phyloP scores from a whole-genome alignment of 1,140 invertebrate species.

The Drosophila melanica region DNA sequence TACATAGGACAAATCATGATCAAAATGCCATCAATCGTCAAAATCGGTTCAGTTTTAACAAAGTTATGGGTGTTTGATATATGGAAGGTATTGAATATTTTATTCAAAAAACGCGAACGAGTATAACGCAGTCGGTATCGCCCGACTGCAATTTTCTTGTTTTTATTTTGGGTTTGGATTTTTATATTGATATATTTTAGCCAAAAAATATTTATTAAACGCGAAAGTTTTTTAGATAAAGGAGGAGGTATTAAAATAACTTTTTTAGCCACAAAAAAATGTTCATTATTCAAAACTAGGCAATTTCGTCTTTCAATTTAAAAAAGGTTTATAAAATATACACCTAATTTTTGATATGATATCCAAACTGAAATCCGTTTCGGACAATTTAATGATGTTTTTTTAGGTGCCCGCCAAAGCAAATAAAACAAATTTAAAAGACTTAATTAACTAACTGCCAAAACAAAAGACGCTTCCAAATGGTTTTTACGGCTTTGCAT shows the following conservation, averaged over 20 bases:
- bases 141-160: too few relatives aligned
- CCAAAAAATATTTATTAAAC: too few relatives aligned
- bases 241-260: constrained; percentile 2
- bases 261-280: neutral
- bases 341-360: constrained; percentile 8
- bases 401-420: constrained; percentile 38
- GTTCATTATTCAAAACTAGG: neutral
- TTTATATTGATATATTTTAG: too few relatives aligned
- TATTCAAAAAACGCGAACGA: too few relatives aligned
- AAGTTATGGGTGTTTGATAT: too few relatives aligned
- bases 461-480: constrained; percentile 55
- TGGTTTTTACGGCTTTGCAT: constrained; percentile 51
- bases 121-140: too few relatives aligned
- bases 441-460: constrained; percentile 62
- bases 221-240: too few relatives aligned
- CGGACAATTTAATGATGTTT: constrained; percentile 5
- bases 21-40: too few relatives aligned
- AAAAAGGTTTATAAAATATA: neutral
- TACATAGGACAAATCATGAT: too few relatives aligned
- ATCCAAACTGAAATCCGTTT: constrained; percentile 2
- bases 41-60: too few relatives aligned
- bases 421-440: constrained; percentile 57
- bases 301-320: neutral
- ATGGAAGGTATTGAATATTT: too few relatives aligned
- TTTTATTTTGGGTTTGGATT: too few relatives aligned